Base-by-base conservation (phyloP, 2,797 vertebrate species). In the Intellagama lesueurii region DNA sequence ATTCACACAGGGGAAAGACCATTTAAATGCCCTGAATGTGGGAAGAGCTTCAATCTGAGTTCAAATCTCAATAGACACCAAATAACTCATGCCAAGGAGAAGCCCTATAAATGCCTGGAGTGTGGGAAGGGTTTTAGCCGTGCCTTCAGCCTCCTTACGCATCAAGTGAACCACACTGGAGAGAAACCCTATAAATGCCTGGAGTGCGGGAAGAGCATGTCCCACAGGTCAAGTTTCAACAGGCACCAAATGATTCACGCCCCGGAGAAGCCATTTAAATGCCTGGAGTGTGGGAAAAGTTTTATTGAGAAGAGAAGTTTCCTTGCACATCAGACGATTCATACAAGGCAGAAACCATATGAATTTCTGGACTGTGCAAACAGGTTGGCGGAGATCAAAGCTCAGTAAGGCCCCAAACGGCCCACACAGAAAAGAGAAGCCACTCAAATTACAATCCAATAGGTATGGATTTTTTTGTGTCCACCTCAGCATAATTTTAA, bases 251-350 rank as follows among this genome's bases (percentile, higher is more conserved):
- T 64, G 44, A 69, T 83, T 26, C 81, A 83, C 26, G 68, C 81
- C 0, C 64, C 35, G 7, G 81, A 83, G 64, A 83, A 83, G 40
- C 81, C 81, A n/a, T 83, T 30, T 47, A 83, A 83, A 70, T 83
- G 82, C 28, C 19, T 47, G 40, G 82, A 70, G 44, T 83, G 82
- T n/a, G 82, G 82, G 16, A 83, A 83, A 40, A 17, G 81, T 32
- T 83, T 83, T 40, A 73, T 73, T 73, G 14, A 32, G 9, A 69
- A 26, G 22, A 76, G 9, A 73, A 75, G 32, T 19, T 32, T 75
- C 72, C 6, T 40, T 47, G 9, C 9, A 11, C 40, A 47, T 28
- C 75, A 47, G 44, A 77, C 22, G 44, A 26, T 22, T 26, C 40
- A 77, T 22, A 77, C 8, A 11, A 22, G 75, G 9, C 17, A 8